phyloP scores from a whole-genome alignment of 2,113 vertebrate genomes.

The Collichthys lucidus region DNA sequence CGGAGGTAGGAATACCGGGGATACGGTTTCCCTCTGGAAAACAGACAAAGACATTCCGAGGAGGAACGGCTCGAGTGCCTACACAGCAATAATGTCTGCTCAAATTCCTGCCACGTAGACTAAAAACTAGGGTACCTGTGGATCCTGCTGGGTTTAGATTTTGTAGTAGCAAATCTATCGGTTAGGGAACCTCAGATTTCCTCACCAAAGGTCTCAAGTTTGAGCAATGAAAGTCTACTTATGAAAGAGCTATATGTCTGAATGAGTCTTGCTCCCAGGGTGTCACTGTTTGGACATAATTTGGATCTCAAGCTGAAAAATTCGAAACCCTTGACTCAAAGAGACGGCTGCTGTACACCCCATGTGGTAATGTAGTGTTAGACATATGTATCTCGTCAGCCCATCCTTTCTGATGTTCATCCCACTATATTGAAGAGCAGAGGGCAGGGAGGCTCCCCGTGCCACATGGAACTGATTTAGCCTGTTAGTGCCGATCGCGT shows the following conservation, averaged over 20 bases:
- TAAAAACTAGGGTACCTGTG: constrained; percentile 17
- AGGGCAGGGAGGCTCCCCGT: constrained; percentile 57
- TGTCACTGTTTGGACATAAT: constrained; percentile 42
- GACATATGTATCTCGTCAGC: constrained; percentile 76
- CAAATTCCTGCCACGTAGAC: constrained; percentile 39
- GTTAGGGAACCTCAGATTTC: background rate
- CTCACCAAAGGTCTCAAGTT: background rate
- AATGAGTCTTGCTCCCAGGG: constrained; percentile 12
- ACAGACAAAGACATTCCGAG: constrained; percentile 65
- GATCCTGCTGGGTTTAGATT: background rate
- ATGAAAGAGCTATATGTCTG: background rate
- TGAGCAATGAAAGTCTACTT: background rate
- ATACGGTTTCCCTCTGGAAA: constrained; percentile 69
- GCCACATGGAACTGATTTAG: constrained; percentile 75
- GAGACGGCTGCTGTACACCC: constrained; percentile 46
- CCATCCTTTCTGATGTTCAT: constrained; percentile 71
- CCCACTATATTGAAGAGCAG: constrained; percentile 71
- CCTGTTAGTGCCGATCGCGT: constrained; percentile 55
- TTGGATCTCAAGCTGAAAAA: constrained; percentile 46
- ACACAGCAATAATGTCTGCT: constrained; percentile 52
- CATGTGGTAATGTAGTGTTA: constrained; percentile 58
- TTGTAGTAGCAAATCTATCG: background rate
- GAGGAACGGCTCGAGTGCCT: constrained; percentile 45
- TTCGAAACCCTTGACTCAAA: constrained; percentile 39
- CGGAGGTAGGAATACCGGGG: constrained; percentile 62